A percentile compares a stretch with the other conserved stretches of the same genome.
Evolutionary conservation across 1,140 invertebrate genomes (phyloP).

Genomic region (Maniola jurtina): DNA sequence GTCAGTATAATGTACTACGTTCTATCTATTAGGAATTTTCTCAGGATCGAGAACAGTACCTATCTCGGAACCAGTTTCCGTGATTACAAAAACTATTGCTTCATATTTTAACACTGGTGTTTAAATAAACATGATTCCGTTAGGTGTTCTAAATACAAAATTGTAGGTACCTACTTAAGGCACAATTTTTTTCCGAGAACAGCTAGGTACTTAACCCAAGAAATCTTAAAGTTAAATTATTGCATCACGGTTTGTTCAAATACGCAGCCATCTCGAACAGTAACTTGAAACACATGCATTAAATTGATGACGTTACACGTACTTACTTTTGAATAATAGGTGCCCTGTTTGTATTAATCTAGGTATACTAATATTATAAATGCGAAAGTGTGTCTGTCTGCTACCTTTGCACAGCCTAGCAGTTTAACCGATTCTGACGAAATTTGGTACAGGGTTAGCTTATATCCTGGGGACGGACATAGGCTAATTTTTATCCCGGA

Average conservation of each 20-base stretch:
- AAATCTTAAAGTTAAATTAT: no score
- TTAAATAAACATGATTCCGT: conserved; percentile 4
- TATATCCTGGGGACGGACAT: no score
- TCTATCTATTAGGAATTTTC: conserved; percentile 50
- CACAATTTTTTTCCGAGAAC: not conserved
- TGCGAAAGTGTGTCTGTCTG: no score
- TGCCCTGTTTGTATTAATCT: no score
- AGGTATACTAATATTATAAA: no score
- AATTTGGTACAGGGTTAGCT: no score
- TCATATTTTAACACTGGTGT: conserved; percentile 1
- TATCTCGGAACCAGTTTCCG: conserved; percentile 26
- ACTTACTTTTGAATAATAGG: no score
- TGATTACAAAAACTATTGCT: conserved; percentile 11
- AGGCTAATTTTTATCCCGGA: no score
- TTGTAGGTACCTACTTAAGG: not conserved
- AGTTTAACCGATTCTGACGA: no score
- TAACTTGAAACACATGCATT: not conserved
- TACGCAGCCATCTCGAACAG: not conserved
- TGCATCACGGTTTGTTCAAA: not conserved
- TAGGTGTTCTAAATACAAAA: conserved; percentile 5
- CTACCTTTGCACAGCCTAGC: no score
- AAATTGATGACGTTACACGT: no score
- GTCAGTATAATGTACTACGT: conserved; percentile 44
- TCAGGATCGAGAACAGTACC: conserved; percentile 30
- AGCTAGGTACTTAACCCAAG: no score